phyloP scores from a whole-genome alignment of 2,888 invertebrate species.

The Noctua janthina region DNA sequence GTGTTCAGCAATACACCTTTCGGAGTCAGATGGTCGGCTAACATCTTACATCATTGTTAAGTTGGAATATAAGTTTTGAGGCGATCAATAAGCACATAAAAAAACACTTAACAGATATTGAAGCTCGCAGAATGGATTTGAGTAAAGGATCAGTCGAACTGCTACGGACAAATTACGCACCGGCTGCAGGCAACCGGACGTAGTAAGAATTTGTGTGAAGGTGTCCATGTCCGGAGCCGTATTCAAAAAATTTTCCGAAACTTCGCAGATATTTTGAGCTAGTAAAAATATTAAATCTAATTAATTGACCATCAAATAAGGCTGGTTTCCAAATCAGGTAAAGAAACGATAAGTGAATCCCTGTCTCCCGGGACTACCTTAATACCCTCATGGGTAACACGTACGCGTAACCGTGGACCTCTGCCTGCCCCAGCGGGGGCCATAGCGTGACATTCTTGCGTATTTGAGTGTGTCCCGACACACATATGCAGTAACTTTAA shows the following conservation, averaged over 20 bases:
- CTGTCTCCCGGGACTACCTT: slow-evolving; percentile 9
- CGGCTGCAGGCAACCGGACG: neutral
- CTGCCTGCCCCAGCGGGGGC: slow-evolving; percentile 1
- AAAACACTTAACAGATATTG: neutral
- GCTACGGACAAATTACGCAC: neutral
- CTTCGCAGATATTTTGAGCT: neutral
- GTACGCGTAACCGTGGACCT: slow-evolving; percentile 18
- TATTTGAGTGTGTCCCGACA: neutral
- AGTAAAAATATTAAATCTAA: neutral
- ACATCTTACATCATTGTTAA: slow-evolving; percentile 9
- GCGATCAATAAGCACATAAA: slow-evolving; percentile 6
- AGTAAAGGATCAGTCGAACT: neutral
- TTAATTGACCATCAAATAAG: neutral
- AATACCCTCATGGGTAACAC: slow-evolving; percentile 4
- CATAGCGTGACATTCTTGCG: neutral
- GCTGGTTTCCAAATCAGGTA: slow-evolving; percentile 28
- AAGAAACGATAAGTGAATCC: slow-evolving; percentile 6
- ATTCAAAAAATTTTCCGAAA: neutral
- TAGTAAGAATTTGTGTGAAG: neutral
- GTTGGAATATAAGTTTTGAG: slow-evolving; percentile 3
- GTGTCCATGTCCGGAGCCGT: neutral
- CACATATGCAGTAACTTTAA: slow-evolving; percentile 9
- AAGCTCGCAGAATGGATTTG: neutral
- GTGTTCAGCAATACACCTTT: slow-evolving; percentile 28
- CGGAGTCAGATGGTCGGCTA: slow-evolving; percentile 22